Evolutionary conservation across 1,140 invertebrate genomes (phyloP), one percentile per base, ranked within the genome.

Genomic region (Drosophila kikkawai): DNA sequence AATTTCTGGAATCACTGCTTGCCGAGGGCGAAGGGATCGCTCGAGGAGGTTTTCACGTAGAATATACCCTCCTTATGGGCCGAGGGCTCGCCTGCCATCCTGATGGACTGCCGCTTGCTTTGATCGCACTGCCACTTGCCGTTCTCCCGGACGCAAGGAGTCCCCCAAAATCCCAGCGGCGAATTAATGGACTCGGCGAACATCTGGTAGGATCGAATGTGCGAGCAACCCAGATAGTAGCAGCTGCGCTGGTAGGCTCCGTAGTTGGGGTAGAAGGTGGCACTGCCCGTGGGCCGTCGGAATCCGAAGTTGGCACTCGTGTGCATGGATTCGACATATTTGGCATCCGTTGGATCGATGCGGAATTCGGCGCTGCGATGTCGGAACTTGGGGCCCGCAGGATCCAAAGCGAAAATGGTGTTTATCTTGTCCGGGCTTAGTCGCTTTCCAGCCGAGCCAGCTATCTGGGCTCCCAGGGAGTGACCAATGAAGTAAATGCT

Each of bases 401-500:
- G 95, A 93, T 97, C 96, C 81, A 97, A 81, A 0, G 95, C 96
- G 12, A 96, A 94, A 19, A 96, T 95, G 22, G 95, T 93, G 7
- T 94, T 95, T 3, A 96, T 85, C 39, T 85, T 91, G 26, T 90
- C 74, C 4, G 94, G 94, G 1, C 93, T 94, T 7, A 94, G 69
- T 8, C 92, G 79, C 77, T 95, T 95, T 1, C 97, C 97, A 0
- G 96, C 94, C 63, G 96, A 96, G 1, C 97, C 96, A 1, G 96
- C 95, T 17, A 97, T 95, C 80, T 98, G 97, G 0, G 96, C 95
- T 0, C 97, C 97, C 8, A 98, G 93, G 74, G 97, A 97, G 93
- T 98, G 97, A 0, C 97, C 97, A 59, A 98, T 94, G 12, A 98
- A 87, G 84, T 98, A 96, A 64, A 97, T 94, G 48, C 94, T 92